Percentiles rank a stretch among this genome's conserved stretches.
phyloP scores from a whole-genome alignment of 2,113 vertebrate genomes.

The Corythornis cristatus region DNA sequence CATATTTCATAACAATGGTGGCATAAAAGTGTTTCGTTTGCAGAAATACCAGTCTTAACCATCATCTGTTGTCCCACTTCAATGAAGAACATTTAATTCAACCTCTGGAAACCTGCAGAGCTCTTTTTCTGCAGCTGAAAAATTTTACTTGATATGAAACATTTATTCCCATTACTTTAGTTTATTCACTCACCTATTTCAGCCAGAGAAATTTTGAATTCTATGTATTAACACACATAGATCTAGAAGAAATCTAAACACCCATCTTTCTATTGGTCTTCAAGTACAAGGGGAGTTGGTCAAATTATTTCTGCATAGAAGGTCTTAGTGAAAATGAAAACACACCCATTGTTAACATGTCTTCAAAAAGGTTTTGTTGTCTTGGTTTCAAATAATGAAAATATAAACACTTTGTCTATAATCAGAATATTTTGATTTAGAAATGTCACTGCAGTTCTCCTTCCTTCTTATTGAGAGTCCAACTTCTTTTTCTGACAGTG shows the following conservation, averaged over 20 bases:
- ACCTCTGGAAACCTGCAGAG: background rate
- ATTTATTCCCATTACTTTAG: background rate
- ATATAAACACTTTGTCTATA: background rate
- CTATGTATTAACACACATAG: background rate
- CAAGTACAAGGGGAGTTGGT: background rate
- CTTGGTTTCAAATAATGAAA: background rate
- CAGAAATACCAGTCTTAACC: background rate
- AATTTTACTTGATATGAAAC: slow-evolving; percentile 29
- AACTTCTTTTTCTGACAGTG: background rate
- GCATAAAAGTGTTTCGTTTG: background rate
- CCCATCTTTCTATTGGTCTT: background rate
- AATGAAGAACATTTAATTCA: background rate
- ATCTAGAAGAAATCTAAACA: background rate
- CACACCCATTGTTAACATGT: background rate
- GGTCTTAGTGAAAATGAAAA: background rate
- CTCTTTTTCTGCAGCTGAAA: background rate
- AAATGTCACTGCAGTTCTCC: background rate
- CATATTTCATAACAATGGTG: background rate
- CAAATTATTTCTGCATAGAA: background rate
- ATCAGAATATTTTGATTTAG: background rate
- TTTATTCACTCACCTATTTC: background rate
- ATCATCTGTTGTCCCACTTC: background rate
- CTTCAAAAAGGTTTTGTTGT: background rate
- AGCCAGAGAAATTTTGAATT: background rate
- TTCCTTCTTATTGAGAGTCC: accelerated